Base-by-base conservation (phyloP, 2,113 vertebrate genomes). In the Istiophorus platypterus region DNA sequence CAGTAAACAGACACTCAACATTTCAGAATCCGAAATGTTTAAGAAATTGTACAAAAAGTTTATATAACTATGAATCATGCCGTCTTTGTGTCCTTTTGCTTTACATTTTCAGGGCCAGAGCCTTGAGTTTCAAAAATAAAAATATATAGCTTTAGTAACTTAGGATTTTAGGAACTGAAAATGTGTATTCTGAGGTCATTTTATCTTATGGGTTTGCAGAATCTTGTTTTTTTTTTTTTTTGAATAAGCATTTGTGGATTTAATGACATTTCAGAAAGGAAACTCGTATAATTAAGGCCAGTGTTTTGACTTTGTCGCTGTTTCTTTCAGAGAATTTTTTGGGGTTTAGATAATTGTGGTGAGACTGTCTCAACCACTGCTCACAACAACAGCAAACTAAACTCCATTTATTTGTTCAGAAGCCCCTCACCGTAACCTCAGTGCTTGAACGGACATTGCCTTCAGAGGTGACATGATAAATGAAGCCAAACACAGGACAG, bases 381-480 rank as follows among this genome's bases (percentile, higher is more conserved):
- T 42, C 41, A 64, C 34, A 24, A 52, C 39, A 64, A 24, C 61
- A 61, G 45, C 51, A 13, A 12, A 41, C 29, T 31, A 18, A 47
- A 67, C 47, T 68, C 20, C 20, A 52, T 76, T 57, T 27, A 66
- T 61, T 13, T 39, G 15, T 54, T 22, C 2, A 9, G 37, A 47
- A 54, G 17, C 27, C 7, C 22, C 65, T 76, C 31, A 61, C 59
- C n/a, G 37, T 59, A 45, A 52, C 54, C 14, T 51, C 26, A 6
- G 24, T 63, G 37, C 37, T 75, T 0, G 2, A 67, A 59, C 76
- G 57, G 41, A 31, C 8, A 12, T 72, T 66, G 61, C 62, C 47
- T 82, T 77, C n/a, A 72, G 42, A 68, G 72, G 80, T 76, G 39
- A 69, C 63, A 24, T 84, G 75, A 82, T 77, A 62, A 67, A 85